A percentile compares a stretch with the other conserved stretches of the same genome.
phyloP scores from a whole-genome alignment of 2,888 invertebrate genomes.

The Pyrocoelia pectoralis region DNA sequence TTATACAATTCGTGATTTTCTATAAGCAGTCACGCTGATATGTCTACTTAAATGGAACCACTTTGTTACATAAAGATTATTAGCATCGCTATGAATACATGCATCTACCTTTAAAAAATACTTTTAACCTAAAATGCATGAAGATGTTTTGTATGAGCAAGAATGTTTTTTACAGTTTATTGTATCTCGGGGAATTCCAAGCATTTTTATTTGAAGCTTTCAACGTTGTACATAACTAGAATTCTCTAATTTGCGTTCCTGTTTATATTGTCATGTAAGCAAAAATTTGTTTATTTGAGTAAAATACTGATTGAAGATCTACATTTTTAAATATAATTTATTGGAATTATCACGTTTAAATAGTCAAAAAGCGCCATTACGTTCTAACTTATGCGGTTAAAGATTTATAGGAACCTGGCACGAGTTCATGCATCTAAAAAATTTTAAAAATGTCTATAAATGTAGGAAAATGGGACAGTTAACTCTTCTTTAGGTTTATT shows the following conservation, averaged over 20 bases:
- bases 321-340: conserved; percentile 7
- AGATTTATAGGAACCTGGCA: conserved; percentile 8
- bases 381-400: conserved; percentile 1
- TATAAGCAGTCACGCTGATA: no score
- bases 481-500: background rate
- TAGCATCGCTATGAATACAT: background rate
- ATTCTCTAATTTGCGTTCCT: background rate
- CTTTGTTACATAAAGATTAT: no score
- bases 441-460: conserved; percentile 6
- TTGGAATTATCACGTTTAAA: conserved; percentile 4
- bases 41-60: no score
- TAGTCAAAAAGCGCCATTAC: conserved; percentile 2
- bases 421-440: conserved; percentile 7
- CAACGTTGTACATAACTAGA: background rate
- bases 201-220: background rate
- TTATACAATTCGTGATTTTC: no score
- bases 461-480: conserved; percentile 12
- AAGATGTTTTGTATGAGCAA: no score
- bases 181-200: background rate
- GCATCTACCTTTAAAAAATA: no score
- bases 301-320: conserved; percentile 2
- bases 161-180: background rate
- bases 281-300: background rate
- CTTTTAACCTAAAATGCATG: no score
- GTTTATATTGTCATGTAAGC: background rate